These are phyloP conservation scores for Propsilocerus akamusi DNA, from an alignment of 1,140 invertebrate species.

Conservation along the genomic window DNA sequence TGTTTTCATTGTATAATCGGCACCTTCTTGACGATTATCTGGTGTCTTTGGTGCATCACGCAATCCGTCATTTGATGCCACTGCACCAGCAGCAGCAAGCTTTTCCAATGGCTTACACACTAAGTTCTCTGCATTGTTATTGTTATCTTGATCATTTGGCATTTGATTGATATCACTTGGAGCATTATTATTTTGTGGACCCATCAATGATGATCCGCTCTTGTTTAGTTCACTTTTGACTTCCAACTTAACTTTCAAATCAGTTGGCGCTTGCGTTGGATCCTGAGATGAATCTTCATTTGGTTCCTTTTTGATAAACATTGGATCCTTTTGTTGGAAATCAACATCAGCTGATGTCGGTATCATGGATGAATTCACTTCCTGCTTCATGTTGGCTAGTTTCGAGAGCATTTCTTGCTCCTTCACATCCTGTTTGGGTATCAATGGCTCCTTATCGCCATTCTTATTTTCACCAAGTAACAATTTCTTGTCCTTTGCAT, in stretches of 20 bases:
- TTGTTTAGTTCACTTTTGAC: slow-evolving; percentile 19
- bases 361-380: slow-evolving; percentile 9
- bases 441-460: slow-evolving; percentile 4
- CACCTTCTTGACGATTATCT: slow-evolving; percentile 14
- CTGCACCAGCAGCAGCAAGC: neutral
- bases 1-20: slow-evolving; percentile 1
- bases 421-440: slow-evolving; percentile 8
- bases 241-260: slow-evolving; percentile 23
- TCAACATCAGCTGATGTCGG: slow-evolving; percentile 15
- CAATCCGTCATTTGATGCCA: slow-evolving; percentile 16
- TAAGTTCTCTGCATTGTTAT: slow-evolving; percentile 2
- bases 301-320: slow-evolving; percentile 24
- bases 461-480: slow-evolving; percentile 1
- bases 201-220: neutral
- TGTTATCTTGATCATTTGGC: slow-evolving; percentile 4
- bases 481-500: neutral
- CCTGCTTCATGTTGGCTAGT: slow-evolving; percentile 22
- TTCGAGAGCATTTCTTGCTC: slow-evolving; percentile 22
- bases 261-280: slow-evolving; percentile 23
- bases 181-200: no score
- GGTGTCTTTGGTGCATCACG: slow-evolving; percentile 8
- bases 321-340: slow-evolving; percentile 18
- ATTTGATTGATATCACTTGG: slow-evolving; percentile 1
- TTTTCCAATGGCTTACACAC: slow-evolving; percentile 1
- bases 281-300: slow-evolving; percentile 22